phyloP scores from a whole-genome alignment of 2,113 vertebrate species.

The Sterrhoptilus dennistouni region DNA sequence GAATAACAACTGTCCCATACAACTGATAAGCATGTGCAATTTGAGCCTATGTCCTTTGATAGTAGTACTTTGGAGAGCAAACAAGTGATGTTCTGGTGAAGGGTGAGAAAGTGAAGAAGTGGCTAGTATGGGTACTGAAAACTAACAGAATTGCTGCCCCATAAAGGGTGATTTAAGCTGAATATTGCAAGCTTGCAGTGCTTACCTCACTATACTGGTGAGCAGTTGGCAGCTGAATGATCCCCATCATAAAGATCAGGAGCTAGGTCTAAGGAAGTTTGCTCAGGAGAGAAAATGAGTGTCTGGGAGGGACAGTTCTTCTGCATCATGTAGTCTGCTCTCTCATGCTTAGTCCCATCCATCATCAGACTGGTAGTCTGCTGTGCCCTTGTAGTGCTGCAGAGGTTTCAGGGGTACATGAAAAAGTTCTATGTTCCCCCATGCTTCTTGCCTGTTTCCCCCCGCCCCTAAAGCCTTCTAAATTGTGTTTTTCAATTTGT shows the following conservation, averaged over 20 bases:
- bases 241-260: background rate
- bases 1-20: background rate
- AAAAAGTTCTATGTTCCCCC: accelerated
- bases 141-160: background rate
- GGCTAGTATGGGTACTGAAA: background rate
- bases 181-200: background rate
- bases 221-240: background rate
- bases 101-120: background rate
- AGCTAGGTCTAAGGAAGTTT: background rate
- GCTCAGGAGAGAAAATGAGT: background rate
- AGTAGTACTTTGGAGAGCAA: background rate
- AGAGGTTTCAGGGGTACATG: background rate
- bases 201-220: background rate
- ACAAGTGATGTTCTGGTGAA: background rate
- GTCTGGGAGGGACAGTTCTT: background rate
- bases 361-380: background rate
- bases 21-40: background rate
- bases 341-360: background rate
- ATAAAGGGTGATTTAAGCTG: background rate
- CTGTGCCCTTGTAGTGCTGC: background rate
- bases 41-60: background rate
- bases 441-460: background rate
- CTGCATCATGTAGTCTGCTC: background rate
- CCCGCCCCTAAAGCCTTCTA: background rate
- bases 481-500: background rate